Conservation (phyloP, 2,888 invertebrate genomes). For the Drosophila meridionalis region DNA sequence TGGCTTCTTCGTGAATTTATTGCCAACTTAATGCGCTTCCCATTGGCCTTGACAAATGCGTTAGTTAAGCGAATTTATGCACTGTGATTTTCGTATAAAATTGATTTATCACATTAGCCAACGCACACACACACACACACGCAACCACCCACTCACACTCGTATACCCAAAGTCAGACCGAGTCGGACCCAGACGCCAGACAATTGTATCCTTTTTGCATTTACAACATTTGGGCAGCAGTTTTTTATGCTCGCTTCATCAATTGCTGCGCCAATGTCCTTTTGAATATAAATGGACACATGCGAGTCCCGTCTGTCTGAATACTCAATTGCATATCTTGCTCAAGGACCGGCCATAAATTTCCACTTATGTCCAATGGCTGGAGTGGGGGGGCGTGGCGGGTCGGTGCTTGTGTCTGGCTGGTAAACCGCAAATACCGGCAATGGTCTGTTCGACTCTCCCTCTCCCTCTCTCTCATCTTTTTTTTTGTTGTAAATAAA, state of each 20-base stretch:
- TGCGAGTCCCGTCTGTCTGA: conserved; percentile 33
- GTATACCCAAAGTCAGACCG: neutral
- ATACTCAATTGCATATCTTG: conserved; percentile 62
- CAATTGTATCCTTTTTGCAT: conserved; percentile 65
- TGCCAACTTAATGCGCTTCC: conserved; percentile 42
- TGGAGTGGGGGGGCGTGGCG: neutral
- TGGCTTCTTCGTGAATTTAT: conserved; percentile 37
- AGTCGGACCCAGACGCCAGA: conserved; percentile 19
- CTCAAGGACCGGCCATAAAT: conserved; percentile 60
- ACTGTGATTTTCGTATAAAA: conserved; percentile 62
- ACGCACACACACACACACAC: conserved; percentile 21
- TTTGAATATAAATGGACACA: conserved; percentile 63
- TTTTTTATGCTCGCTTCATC: conserved; percentile 58
- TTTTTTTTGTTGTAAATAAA: conserved; percentile 53
- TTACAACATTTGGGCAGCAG: conserved; percentile 42
- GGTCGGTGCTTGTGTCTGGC: conserved; percentile 14
- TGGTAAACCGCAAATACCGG: conserved; percentile 49
- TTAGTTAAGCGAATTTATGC: conserved; percentile 65
- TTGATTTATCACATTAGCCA: conserved; percentile 68
- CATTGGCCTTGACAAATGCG: conserved; percentile 57
- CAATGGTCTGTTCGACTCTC: conserved; percentile 15
- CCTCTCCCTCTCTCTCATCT: neutral
- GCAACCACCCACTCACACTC: neutral
- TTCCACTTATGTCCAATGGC: conserved; percentile 47
- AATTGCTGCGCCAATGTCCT: conserved; percentile 60